Evolutionary conservation across 30 jellyfish, hydroid and myxozoan species (phyloP).

Genomic region (Mastigias papua): DNA sequence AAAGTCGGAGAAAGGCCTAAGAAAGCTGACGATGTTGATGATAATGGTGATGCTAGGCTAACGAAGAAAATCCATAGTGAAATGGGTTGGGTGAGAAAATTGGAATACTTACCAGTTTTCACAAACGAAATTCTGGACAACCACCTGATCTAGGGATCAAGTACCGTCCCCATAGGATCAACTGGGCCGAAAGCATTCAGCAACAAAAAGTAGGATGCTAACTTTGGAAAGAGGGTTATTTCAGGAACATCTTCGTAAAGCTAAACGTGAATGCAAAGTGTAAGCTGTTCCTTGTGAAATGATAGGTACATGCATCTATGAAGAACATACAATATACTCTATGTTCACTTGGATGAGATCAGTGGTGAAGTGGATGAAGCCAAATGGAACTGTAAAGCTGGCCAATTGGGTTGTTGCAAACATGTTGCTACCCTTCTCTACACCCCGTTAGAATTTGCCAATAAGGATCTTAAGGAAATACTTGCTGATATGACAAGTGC

Average conservation of each 20-base stretch:
- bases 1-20: neutral
- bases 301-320: conserved; percentile 23
- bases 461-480: conserved; percentile 5
- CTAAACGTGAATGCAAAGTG: conserved; percentile 8
- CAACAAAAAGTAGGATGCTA: conserved; percentile 14
- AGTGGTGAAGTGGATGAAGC: conserved; percentile 44
- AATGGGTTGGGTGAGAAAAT: neutral
- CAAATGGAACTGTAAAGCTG: conserved; percentile 66
- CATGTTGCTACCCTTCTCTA: conserved; percentile 63
- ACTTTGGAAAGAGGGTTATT: conserved; percentile 19
- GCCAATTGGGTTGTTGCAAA: conserved; percentile 73
- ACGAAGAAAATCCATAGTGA: neutral
- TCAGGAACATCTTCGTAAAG: conserved; percentile 4
- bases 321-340: conserved; percentile 3
- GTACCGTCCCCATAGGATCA: conserved; percentile 4
- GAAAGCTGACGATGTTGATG: neutral
- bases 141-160: neutral
- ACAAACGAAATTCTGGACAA: neutral
- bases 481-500: conserved; percentile 15
- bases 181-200: conserved; percentile 28
- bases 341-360: conserved; percentile 40
- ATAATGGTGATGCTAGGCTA: neutral
- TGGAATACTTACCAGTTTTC: neutral
- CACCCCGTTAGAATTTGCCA: conserved; percentile 27
- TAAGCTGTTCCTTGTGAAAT: conserved; percentile 27